Conservation (phyloP, 2,888 invertebrate genomes). For the Sminthurides aquaticus region DNA sequence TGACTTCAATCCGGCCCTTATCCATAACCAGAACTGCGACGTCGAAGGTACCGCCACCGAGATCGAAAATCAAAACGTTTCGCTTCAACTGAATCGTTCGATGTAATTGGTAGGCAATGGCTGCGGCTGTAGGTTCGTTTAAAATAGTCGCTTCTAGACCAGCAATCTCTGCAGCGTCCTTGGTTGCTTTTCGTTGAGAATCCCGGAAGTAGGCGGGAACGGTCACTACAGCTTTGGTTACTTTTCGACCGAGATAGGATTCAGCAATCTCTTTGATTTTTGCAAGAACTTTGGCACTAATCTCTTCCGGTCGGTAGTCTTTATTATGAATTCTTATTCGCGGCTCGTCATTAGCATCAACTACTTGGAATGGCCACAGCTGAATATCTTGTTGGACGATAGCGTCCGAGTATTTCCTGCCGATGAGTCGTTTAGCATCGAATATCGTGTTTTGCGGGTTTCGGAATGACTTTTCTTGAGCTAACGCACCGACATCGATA, state of each 20-base stretch:
- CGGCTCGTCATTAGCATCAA: slow-evolving; percentile 57
- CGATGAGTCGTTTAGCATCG: slow-evolving; percentile 75
- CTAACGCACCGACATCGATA: slow-evolving; percentile 69
- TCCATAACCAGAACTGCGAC: slow-evolving; percentile 8
- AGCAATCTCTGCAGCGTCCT: slow-evolving; percentile 15
- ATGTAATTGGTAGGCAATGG: slow-evolving; percentile 10
- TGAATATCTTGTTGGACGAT: slow-evolving; percentile 72
- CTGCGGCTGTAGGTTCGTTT: slow-evolving; percentile 19
- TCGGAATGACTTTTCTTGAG: slow-evolving; percentile 66
- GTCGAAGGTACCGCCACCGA: slow-evolving; percentile 22
- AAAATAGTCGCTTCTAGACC: slow-evolving; percentile 11
- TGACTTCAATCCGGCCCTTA: neutral
- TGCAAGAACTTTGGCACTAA: slow-evolving; percentile 13
- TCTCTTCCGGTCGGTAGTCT: slow-evolving; percentile 12
- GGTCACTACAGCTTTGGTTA: slow-evolving; percentile 11
- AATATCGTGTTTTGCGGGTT: slow-evolving; percentile 74
- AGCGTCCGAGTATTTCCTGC: slow-evolving; percentile 67
- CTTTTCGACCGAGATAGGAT: neutral
- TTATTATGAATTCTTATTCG: slow-evolving; percentile 6
- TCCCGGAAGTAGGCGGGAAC: slow-evolving; percentile 21
- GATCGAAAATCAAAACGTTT: slow-evolving; percentile 18
- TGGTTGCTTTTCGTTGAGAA: slow-evolving; percentile 15
- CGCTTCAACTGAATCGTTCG: neutral
- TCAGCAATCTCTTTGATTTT: slow-evolving; percentile 13
- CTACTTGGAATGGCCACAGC: slow-evolving; percentile 74